Base-by-base conservation (phyloP, 2,888 invertebrate species). In the Ferrisia virgata region DNA sequence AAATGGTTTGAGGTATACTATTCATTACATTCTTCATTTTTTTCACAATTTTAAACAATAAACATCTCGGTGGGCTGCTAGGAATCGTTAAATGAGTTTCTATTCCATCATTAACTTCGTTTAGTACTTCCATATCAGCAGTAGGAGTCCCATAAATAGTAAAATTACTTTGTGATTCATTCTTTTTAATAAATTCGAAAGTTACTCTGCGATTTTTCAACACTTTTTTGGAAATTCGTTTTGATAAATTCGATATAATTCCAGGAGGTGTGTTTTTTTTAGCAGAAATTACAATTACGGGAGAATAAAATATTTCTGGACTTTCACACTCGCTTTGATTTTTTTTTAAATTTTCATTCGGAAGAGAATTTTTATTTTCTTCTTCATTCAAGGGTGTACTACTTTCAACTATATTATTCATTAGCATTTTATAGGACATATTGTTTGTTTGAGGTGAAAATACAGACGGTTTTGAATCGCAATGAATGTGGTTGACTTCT, bases 361-460 rank as follows among this genome's bases (percentile, higher is more conserved):
- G n/a, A 4, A 31, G 33, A 15, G 33, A 18, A 53, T 31, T 81
- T 31, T 81, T 18, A 18, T 81, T 81, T 4, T 33, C 36, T 18
- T 47, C 53, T 28, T 81, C 81, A 28, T 81, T 31, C 53, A 81
- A 58, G 15, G 81, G 81, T 6, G 81, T 81, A 13, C 81, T 81
- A 25, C 81, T 81, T 53, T 81, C 58, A 31, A 53, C 22, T 2
- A 47, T 43, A 13, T 58, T 33, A 18, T n/a, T 53, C 8, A 28
- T 11, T 11, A 81, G 25, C 33, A 81, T 81, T 22, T 58, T 81
- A 18, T 53, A 53, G 1, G 81, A 53, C 9, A 81, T 11, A 18
- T 81, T n/a, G n/a, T n/a, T 81, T 1, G 58, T 58, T 18, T 81
- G 81, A 25, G 81, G 81, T 13, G 81, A 81, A 31, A 81, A 53